Base-by-base conservation (phyloP, 2,113 vertebrate genomes). In the Paradoxurus hermaphroditus region DNA sequence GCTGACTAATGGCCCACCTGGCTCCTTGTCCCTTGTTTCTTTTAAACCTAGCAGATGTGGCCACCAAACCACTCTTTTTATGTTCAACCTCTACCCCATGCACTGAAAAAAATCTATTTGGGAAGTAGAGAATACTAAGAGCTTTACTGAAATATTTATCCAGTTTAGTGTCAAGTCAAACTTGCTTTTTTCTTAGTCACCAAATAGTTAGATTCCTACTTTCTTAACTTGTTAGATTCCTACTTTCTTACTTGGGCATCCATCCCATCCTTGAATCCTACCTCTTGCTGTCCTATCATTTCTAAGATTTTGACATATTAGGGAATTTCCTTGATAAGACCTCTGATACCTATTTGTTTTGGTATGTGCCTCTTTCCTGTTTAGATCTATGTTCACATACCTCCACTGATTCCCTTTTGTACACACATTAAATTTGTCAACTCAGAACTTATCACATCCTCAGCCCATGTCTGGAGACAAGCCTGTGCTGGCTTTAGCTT, bases 1-100 rank as follows among this genome's bases (percentile, higher is more conserved):
- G 46, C 59, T 85, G 68, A 70, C 63, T 89, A 96, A 95, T 56
- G 53, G 51, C 34, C 83, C 67, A 67, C 65, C 67, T 89, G 72
- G 44, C 34, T 96, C 46, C 91, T 75, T 81, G 16, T 67, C 16
- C 19, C 67, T 91, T 85, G 19, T 2, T 93, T 56, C 39, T 86
- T 91, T 96, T 91, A 91, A 96, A 95, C 29, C 59, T 94, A 25
- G 34, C 81, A 95, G 63, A 86, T 89, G 39, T 78, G 23, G 46
- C 46, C 59, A 90, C 36, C 94, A 83, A 92, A 73, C 62, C 39
- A 77, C 8, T 62, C 16, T 19, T 44, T 29, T 78, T 36, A 41
- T 82, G 39, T 67, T 93, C 62, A 97, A 67, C n/a, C 34, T 68
- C 41, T 88, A 83, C n/a, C 41, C 41, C 21, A n/a, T 25, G 21